Evolutionary conservation across 2,888 invertebrate species (phyloP).

Genomic region (Lepidocyrtoides sp.): DNA sequence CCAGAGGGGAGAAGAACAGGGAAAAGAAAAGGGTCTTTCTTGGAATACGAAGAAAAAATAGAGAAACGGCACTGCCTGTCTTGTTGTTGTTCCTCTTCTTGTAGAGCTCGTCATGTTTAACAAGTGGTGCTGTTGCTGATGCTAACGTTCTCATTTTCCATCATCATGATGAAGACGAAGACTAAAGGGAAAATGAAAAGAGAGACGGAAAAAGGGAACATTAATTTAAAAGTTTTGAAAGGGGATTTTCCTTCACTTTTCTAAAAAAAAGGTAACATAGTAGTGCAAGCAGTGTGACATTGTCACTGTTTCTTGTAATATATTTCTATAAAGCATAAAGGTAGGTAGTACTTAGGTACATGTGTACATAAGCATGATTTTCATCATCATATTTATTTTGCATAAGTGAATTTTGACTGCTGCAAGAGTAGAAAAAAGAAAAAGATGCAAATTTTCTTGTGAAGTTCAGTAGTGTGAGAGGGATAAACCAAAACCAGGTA

Average conservation of each 20-base stretch:
- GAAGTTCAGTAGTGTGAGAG: neutral
- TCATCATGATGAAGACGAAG: neutral
- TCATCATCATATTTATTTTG: neutral
- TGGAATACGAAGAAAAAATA: neutral
- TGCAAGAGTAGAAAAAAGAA: neutral
- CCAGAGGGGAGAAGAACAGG: neutral
- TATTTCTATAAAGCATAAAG: neutral
- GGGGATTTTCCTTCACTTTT: neutral
- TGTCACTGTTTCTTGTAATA: neutral
- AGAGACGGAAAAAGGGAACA: neutral
- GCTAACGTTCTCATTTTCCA: neutral
- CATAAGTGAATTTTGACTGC: neutral
- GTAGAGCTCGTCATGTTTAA: slow-evolving; percentile 34
- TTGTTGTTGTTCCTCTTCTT: neutral
- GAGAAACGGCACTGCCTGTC: neutral
- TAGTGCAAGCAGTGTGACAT: no score
- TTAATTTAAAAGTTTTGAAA: slow-evolving; percentile 60
- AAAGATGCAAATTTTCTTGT: neutral
- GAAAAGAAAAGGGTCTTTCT: neutral
- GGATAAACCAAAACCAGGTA: neutral
- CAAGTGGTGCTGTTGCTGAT: slow-evolving; percentile 7
- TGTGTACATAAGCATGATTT: neutral
- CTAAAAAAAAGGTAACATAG: neutral
- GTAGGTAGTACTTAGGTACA: no score
- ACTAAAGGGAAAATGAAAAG: neutral